These are phyloP conservation scores for Melanerpes formicivorus DNA, from an alignment of 2,113 vertebrate genomes.

Conservation along the genomic window DNA sequence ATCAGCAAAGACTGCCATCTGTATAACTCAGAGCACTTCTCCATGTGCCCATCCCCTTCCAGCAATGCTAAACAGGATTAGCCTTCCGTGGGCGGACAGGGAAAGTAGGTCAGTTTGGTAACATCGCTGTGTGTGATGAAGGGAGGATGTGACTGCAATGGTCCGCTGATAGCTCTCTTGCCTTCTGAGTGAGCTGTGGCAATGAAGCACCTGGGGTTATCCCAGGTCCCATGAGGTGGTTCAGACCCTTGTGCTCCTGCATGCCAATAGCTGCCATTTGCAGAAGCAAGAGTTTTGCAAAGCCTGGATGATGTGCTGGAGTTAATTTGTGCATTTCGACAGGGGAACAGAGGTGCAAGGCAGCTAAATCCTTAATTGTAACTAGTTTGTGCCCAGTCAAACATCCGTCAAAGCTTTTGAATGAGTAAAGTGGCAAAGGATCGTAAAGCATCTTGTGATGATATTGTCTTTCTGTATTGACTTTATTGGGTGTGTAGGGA, in stretches of 20 bases:
- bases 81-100: slow-evolving; percentile 69
- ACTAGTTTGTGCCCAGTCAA: neutral
- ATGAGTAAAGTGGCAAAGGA: neutral
- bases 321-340: neutral
- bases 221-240: accelerated
- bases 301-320: neutral
- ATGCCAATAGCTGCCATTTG: neutral
- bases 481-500: neutral
- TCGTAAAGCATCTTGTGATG: neutral
- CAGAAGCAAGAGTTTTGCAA: neutral
- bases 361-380: neutral
- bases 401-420: neutral
- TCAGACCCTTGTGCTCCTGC: accelerated
- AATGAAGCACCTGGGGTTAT: neutral
- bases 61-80: slow-evolving; percentile 77
- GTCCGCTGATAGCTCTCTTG: slow-evolving; percentile 6
- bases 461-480: neutral
- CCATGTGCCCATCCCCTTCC: slow-evolving; percentile 54
- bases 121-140: slow-evolving; percentile 39
- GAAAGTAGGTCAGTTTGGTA: slow-evolving; percentile 80
- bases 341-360: neutral
- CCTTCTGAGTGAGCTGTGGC: neutral
- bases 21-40: slow-evolving; percentile 60
- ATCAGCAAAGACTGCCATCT: slow-evolving; percentile 71
- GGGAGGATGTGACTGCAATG: slow-evolving; percentile 16